These are phyloP conservation scores for Panurus biarmicus DNA, from an alignment of 2,113 vertebrate genomes.

Conservation along the genomic window DNA sequence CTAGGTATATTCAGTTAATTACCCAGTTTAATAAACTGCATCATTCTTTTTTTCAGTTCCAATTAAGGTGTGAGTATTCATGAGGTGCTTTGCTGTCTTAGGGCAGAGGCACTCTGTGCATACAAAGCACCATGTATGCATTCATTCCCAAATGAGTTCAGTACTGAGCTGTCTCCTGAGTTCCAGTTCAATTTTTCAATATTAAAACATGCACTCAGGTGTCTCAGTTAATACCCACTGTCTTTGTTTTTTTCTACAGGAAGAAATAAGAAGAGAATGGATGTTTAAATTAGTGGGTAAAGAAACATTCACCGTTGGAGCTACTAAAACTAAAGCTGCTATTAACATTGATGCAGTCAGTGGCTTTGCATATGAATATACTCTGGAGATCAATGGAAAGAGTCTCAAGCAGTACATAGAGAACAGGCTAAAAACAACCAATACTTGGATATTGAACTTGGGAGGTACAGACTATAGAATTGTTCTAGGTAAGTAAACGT, in stretches of 20 bases:
- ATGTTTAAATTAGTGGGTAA: conserved; percentile 99
- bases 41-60: background rate
- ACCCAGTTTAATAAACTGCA: background rate
- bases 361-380: conserved; percentile 96
- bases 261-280: conserved; percentile 90
- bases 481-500: conserved; percentile 83
- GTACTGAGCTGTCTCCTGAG: background rate
- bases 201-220: background rate
- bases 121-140: fast-evolving
- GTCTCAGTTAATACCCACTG: background rate
- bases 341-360: conserved; percentile 95
- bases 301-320: conserved; percentile 90
- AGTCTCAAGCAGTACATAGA: conserved; percentile 96
- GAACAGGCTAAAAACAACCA: conserved; percentile 92
- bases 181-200: background rate
- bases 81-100: background rate
- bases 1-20: background rate
- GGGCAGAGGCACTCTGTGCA: background rate
- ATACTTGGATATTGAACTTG: conserved; percentile 89
- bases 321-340: conserved; percentile 85
- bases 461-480: conserved; percentile 86
- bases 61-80: background rate
- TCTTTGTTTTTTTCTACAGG: conserved; percentile 66
- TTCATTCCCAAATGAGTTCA: background rate
- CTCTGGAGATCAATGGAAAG: conserved; percentile 94